Evolutionary conservation across 2,888 invertebrate species (phyloP), one percentile per base, ranked within the genome.

Genomic region (Matsumyia berberina): DNA sequence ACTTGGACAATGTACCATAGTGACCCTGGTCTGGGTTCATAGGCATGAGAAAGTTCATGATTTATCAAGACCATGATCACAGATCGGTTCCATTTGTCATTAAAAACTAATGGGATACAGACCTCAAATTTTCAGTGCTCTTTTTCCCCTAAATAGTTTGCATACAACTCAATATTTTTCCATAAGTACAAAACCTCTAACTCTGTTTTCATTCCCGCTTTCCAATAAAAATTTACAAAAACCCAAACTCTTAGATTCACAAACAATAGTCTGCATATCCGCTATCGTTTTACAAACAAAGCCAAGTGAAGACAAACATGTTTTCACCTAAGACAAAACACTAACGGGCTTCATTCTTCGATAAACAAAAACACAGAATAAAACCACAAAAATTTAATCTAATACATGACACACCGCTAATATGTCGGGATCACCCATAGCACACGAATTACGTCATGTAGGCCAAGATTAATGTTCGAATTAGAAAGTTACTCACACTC

Each of bases 401-500:
- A 39, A 31, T 15, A 42, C 12, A 42, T 12, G 5, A 39, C 3
- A 44, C 17, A 42, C 7, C 15, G 44, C 46, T 44, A 49, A 49
- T 24, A 17, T 24, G 12, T 15, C 17, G 17, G 62, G 46, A 44
- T 62, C 62, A 46, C 31, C 19, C 46, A 46, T 55, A 62, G 19
- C 46, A 49, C 5, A 24, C 0, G 29, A 29, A 57, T 77, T 67
- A 60, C 77, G 60, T 77, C 77, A 77, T 77, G 35, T 60, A 69
- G 77, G 51, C 44, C 77, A 69, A 58, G 58, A 69, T 44, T 69
- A 24, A 37, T 17, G 17, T 17, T 44, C 39, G 29, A 51, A 66
- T 66, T 66, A 66, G 67, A 77, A 77, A 60, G 60, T 77, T 60
- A 60, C 42, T 69, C 67, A 42, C 31, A 69, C 51, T 51, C 60